Evolutionary conservation across 2,797 vertebrate genomes (phyloP), one percentile per base, ranked within the genome.

Genomic region (Manis crassicaudata): DNA sequence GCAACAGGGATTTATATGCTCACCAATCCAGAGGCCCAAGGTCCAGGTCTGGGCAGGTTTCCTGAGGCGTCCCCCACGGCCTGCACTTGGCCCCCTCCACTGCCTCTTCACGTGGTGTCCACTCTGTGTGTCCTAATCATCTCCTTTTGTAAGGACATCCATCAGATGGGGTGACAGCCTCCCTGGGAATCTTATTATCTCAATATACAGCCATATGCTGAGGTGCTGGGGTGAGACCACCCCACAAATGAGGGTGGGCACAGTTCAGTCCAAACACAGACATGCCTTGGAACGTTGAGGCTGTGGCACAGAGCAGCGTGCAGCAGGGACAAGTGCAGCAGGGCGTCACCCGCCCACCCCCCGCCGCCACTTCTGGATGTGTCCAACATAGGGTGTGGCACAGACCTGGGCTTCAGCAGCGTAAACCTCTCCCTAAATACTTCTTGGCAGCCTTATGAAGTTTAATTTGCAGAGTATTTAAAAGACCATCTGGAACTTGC

Each of bases 11-110:
- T 25, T 46, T 72, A 13, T 50, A 29, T 63, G 35, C 43, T 35
- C 60, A 25, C 8, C 16, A 27, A 40, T 70, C 70, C 8, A 17
- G 83, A 68, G 18, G 60, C 16, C 52, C 20, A 60, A 21, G 29
- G 6, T 40, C 6, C 2, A 21, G 3, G 21, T 21, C 0, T 3
- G 14, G 52, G 5, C 54, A 46, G 46, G 5, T 3, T 4, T 72
- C 27, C 46, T 21, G 58, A 82, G 40, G 7, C 2, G 6, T n/a
- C 54, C 9, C 54, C 17, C 14, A 32, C 29, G 70, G 7, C 46
- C 60, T 50, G 2, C 52, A 68, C 3, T 3, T 58, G 46, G 25
- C 73, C n/a, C 2, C 2, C 75, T 63, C 7, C 5, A 17, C 37
- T 40, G 7, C 52, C 21, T 80, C n/a, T 56, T 60, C 43, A 21